These are phyloP conservation scores for Ceratoteleas bidentatus DNA, from an alignment of 1,140 invertebrate species.

Conservation along the genomic window DNA sequence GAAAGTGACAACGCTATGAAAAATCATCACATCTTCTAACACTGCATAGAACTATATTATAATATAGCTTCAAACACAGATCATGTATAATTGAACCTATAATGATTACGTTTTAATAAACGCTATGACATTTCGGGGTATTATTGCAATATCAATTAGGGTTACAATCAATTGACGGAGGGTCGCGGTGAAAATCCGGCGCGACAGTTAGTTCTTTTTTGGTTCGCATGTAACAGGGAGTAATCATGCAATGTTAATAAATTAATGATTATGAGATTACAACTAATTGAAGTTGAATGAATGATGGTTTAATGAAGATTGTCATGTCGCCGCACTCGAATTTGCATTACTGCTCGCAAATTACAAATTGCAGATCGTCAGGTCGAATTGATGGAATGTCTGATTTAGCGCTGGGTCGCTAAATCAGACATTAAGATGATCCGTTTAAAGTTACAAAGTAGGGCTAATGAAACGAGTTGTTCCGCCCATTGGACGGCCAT, in stretches of 20 bases:
- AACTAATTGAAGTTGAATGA: conserved; percentile 1
- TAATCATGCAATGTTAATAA: neutral
- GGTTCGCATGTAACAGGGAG: neutral
- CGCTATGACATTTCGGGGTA: too few relatives aligned
- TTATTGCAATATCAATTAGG: neutral
- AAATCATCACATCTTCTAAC: too few relatives aligned
- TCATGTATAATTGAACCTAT: too few relatives aligned
- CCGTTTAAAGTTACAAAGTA: neutral
- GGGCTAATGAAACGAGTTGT: neutral
- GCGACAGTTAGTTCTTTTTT: neutral
- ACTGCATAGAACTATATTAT: too few relatives aligned
- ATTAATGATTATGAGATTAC: neutral
- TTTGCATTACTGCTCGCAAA: neutral
- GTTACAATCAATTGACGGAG: neutral
- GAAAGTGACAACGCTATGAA: too few relatives aligned
- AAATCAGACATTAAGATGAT: too few relatives aligned
- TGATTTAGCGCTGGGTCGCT: neutral
- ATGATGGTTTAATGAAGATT: neutral
- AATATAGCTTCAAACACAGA: too few relatives aligned
- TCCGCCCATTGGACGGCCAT: neutral
- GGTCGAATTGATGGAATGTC: neutral
- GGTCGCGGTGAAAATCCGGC: too few relatives aligned
- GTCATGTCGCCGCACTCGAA: neutral
- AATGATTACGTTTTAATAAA: too few relatives aligned
- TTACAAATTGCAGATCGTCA: neutral